Conservation (phyloP, 2,888 invertebrate genomes). For the Dicyrtoma fusca region DNA sequence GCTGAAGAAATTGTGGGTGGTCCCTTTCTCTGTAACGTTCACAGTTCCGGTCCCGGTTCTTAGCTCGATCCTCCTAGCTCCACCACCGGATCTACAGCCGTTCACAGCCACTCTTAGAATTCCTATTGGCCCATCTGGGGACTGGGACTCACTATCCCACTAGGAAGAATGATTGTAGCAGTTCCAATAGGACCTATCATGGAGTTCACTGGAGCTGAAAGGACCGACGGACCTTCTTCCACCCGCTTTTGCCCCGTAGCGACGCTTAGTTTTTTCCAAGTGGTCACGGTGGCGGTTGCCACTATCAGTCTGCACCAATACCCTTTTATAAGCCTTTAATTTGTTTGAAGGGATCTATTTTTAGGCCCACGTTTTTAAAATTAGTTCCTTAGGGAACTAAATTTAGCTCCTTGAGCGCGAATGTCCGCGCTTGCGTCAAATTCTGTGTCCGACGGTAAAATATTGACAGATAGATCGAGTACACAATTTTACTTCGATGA, state of each 20-base stretch:
- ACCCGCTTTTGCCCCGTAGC: slow-evolving; percentile 26
- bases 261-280: slow-evolving; percentile 21
- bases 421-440: too few relatives aligned
- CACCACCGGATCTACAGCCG: slow-evolving; percentile 25
- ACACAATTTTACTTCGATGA: too few relatives aligned
- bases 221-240: slow-evolving; percentile 29
- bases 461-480: too few relatives aligned
- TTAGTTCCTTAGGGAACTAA: too few relatives aligned
- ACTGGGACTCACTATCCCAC: slow-evolving; percentile 53
- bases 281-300: neutral
- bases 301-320: too few relatives aligned
- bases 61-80: slow-evolving; percentile 1
- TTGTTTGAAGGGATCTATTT: too few relatives aligned
- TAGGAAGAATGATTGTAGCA: slow-evolving; percentile 54
- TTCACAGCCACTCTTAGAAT: slow-evolving; percentile 27
- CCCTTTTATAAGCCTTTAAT: too few relatives aligned
- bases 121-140: slow-evolving; percentile 23
- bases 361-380: too few relatives aligned
- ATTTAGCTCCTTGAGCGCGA: too few relatives aligned
- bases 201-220: neutral
- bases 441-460: too few relatives aligned
- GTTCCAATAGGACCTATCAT: slow-evolving; percentile 39
- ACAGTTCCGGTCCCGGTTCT: slow-evolving; percentile 30
- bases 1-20: neutral
- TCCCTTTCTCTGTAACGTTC: neutral